Evolutionary conservation across 2,113 vertebrate species (phyloP), one percentile per base, ranked within the genome.

Genomic region (Bujurquina vittata): DNA sequence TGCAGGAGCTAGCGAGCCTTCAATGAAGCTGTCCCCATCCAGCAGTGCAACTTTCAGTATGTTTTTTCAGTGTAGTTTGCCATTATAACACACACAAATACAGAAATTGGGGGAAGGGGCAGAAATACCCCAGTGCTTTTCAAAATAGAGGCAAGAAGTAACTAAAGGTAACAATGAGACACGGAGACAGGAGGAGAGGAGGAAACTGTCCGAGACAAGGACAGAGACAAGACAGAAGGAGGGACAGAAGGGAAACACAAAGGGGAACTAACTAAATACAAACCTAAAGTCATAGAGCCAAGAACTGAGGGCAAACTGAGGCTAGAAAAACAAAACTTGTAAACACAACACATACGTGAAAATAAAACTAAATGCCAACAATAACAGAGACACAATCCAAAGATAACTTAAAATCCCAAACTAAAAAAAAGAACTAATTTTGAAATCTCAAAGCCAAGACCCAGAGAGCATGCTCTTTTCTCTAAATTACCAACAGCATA

Each of bases 311-410:
- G 62, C 35, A 65, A 2, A 65, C 23, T 22, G 43, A 43, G n/a
- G 4, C 4, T 23, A 65, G 0, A 15, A 63, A 43, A 22, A 57
- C 33, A 63, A 23, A 65, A 40, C 9, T 0, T 43, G 15, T 43
- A 43, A 35, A 43, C n/a, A 23, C 0, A 65, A 43, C 61, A 23
- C 9, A 4, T 43, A 40, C 15, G 11, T 65, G 61, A 43, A 65
- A n/a, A 37, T 12, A 65, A 65, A 65, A 65, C 4, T 43, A 65
- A 65, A 65, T 65, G 23, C 7, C 43, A 65, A 65, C 15, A 43
- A 23, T 65, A 65, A 65, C 35, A 15, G 7, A 65, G 23, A 5
- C 12, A n/a, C 43, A 22, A 65, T 65, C 35, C n/a, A 43, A 43
- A 65, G 35, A 65, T 15, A 43, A 65, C n/a, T 35, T 65, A 23